Percentiles rank a stretch among this genome's conserved stretches.
Conservation (phyloP, 2,888 invertebrate genomes). For the Trissolcus japonicus region DNA sequence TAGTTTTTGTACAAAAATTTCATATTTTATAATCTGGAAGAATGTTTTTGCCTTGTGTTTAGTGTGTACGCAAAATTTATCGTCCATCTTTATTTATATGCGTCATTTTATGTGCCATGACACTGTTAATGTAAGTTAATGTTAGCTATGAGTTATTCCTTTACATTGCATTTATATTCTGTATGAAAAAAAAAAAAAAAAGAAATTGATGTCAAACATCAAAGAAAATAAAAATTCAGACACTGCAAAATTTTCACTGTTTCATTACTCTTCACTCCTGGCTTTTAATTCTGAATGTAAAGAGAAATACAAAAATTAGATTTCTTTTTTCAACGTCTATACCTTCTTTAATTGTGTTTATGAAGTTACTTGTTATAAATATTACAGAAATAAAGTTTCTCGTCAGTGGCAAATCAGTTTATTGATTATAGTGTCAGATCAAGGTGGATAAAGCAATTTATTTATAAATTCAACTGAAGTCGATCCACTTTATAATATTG, state of each 20-base stretch:
- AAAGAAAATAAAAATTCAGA: slow-evolving; percentile 32
- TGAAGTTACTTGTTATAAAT: no score
- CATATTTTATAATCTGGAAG: not conserved
- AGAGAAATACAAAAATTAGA: no score
- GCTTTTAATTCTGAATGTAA: no score
- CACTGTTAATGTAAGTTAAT: slow-evolving; percentile 7
- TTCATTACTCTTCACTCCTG: slow-evolving; percentile 20
- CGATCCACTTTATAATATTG: no score
- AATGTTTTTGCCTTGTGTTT: not conserved
- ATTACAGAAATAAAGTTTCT: no score
- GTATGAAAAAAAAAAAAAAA: slow-evolving; percentile 6
- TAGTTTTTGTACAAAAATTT: not conserved
- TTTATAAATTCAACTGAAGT: no score
- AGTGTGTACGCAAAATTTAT: not conserved
- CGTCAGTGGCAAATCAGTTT: no score
- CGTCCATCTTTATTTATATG: slow-evolving; percentile 41
- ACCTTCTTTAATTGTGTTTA: not conserved
- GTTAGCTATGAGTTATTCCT: slow-evolving; percentile 1
- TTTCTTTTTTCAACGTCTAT: not conserved
- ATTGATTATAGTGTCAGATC: no score
- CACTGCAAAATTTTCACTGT: slow-evolving; percentile 16
- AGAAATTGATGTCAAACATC: slow-evolving; percentile 28
- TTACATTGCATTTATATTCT: slow-evolving; percentile 17
- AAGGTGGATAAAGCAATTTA: no score
- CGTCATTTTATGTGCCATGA: slow-evolving; percentile 27